phyloP scores from a whole-genome alignment of 2,797 vertebrate species.

The Sciurus vulgaris region DNA sequence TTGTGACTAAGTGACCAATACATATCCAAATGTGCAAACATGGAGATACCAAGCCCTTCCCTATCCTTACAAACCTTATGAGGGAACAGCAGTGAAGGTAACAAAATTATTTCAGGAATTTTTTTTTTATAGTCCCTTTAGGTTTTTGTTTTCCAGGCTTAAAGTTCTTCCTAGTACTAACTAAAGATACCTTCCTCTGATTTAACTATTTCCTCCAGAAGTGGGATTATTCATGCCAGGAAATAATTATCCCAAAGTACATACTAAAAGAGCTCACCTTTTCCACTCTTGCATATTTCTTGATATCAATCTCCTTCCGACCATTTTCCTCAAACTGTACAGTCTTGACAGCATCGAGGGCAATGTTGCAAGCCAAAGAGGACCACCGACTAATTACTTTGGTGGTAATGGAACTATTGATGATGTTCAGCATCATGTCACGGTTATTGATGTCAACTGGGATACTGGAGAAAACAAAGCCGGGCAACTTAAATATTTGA shows the following conservation, averaged over 20 bases:
- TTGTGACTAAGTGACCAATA: neutral
- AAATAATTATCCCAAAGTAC: neutral
- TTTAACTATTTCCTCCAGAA: neutral
- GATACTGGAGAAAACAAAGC: constrained; percentile 86
- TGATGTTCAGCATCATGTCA: constrained; percentile 95
- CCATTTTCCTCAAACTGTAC: constrained; percentile 96
- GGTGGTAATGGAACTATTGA: constrained; percentile 96
- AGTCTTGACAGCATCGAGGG: constrained; percentile 94
- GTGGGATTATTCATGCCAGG: too few species aligned
- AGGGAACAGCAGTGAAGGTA: neutral
- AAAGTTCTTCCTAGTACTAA: constrained; percentile 15
- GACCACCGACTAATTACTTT: constrained; percentile 95
- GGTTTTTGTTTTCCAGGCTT: constrained; percentile 29
- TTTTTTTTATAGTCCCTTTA: neutral
- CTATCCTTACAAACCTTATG: neutral
- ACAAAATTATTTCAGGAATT: neutral
- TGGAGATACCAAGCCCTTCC: neutral
- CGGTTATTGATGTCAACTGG: constrained; percentile 93
- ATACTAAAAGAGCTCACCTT: constrained; percentile 89
- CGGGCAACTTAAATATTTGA: neutral
- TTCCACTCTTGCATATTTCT: constrained; percentile 97
- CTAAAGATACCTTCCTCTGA: neutral
- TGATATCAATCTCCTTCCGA: constrained; percentile 97
- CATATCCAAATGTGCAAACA: neutral
- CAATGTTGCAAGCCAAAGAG: constrained; percentile 94